Conservation (phyloP, 2,888 invertebrate species). For the Helleia helle region DNA sequence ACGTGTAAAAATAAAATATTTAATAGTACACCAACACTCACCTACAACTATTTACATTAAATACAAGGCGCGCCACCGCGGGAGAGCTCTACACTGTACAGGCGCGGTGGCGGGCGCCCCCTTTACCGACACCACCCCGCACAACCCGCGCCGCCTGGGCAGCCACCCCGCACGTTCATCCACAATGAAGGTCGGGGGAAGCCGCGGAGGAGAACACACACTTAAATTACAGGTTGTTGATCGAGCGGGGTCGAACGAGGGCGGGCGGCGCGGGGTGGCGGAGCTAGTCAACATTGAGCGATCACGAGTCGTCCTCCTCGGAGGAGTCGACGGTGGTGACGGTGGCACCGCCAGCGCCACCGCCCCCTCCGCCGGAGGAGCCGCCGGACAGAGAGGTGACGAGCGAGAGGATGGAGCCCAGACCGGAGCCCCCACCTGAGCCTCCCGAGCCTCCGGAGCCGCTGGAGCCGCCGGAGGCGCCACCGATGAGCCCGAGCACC, state of each 20-base stretch:
- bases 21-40: conserved; percentile 61
- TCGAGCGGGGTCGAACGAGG: conserved; percentile 6
- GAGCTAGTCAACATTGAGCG: no score
- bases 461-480: conserved; percentile 71
- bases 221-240: neutral
- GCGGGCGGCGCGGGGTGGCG: conserved; percentile 17
- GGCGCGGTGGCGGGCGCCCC: neutral
- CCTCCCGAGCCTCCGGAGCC: conserved; percentile 72
- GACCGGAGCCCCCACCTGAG: conserved; percentile 37
- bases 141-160: no score
- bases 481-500: conserved; percentile 69
- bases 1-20: conserved; percentile 35
- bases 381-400: conserved; percentile 64
- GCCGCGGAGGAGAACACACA: conserved; percentile 2
- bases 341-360: conserved; percentile 38
- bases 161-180: no score
- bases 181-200: no score
- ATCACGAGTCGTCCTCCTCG: conserved; percentile 61
- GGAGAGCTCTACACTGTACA: no score
- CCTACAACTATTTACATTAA: conserved; percentile 70
- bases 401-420: conserved; percentile 62
- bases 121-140: no score
- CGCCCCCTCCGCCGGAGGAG: conserved; percentile 50
- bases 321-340: conserved; percentile 61
- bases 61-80: no score